Conservation (phyloP, 2,888 invertebrate species). For the Ephialtes manifestator region DNA sequence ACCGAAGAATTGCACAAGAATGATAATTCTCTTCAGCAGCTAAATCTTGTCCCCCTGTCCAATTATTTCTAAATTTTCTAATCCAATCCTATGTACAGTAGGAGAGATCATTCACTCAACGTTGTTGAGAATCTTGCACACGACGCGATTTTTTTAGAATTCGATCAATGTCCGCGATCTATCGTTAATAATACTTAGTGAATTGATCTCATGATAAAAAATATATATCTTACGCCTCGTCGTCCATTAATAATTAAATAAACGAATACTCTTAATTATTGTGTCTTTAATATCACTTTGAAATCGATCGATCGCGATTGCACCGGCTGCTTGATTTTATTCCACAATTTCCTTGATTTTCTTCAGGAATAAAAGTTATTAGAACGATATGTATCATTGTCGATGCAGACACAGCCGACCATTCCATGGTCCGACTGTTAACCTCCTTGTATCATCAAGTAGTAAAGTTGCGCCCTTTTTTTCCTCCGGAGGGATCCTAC, state of each 20-base stretch:
- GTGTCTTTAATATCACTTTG: conserved; percentile 70
- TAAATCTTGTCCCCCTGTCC: conserved; percentile 26
- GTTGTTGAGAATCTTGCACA: conserved; percentile 40
- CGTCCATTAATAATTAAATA: conserved; percentile 62
- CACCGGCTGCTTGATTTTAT: conserved; percentile 53
- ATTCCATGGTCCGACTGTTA: conserved; percentile 25
- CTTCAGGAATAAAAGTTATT: background rate
- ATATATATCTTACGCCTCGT: conserved; percentile 59
- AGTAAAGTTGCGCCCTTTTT: background rate
- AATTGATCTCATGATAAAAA: conserved; percentile 64
- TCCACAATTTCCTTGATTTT: conserved; percentile 35
- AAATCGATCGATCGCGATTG: conserved; percentile 66
- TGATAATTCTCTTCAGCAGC: conserved; percentile 36
- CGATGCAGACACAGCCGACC: conserved; percentile 18
- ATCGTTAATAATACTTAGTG: conserved; percentile 68
- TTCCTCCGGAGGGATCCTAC: conserved; percentile 85
- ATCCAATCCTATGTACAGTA: conserved; percentile 62
- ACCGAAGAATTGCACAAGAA: conserved; percentile 24
- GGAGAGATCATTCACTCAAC: conserved; percentile 65
- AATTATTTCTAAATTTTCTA: conserved; percentile 44
- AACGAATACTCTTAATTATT: conserved; percentile 60
- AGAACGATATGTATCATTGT: conserved; percentile 2
- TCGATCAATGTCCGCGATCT: conserved; percentile 53
- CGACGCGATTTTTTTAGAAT: conserved; percentile 49
- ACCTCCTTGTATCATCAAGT: background rate